phyloP scores from a whole-genome alignment of 2,888 invertebrate species.

The Dorcus parallelipipedus region DNA sequence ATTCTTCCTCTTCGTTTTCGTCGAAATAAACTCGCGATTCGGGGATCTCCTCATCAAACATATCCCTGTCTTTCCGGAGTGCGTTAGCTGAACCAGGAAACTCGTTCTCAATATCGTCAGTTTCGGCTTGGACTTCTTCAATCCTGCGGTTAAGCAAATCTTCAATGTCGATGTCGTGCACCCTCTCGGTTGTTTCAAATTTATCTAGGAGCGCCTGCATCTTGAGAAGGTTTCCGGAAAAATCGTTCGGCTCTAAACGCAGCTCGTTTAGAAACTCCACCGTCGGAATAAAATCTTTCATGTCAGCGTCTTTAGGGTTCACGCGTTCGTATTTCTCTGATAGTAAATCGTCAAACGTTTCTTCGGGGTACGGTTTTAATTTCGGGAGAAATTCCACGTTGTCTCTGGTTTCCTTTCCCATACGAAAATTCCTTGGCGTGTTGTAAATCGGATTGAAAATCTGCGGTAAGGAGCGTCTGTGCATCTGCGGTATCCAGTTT shows the following conservation, averaged over 20 bases:
- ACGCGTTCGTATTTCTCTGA: constrained; percentile 15
- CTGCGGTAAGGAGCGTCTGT: constrained; percentile 35
- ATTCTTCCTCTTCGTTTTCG: constrained; percentile 51
- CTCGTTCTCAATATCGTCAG: constrained; percentile 18
- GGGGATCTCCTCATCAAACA: constrained; percentile 38
- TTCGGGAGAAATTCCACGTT: constrained; percentile 33
- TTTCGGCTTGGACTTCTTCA: constrained; percentile 20
- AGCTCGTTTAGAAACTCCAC: constrained; percentile 23
- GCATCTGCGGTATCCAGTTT: constrained; percentile 46
- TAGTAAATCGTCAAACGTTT: constrained; percentile 11
- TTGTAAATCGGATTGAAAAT: constrained; percentile 42
- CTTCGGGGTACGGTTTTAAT: constrained; percentile 23
- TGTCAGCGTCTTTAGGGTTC: constrained; percentile 23
- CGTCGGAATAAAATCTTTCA: constrained; percentile 30
- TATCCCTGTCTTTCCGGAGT: constrained; percentile 47
- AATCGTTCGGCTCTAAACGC: constrained; percentile 14
- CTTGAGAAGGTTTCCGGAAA: constrained; percentile 23
- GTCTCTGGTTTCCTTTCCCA: constrained; percentile 40
- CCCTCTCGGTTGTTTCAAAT: constrained; percentile 27
- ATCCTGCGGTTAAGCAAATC: constrained; percentile 18
- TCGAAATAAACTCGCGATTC: constrained; percentile 59
- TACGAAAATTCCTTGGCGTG: constrained; percentile 43
- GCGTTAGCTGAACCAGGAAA: constrained; percentile 48
- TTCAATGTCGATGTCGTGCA: constrained; percentile 16
- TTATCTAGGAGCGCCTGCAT: constrained; percentile 28